phyloP scores from a whole-genome alignment of 1,140 invertebrate genomes.

The Pseudomyrmex cubaensis region DNA sequence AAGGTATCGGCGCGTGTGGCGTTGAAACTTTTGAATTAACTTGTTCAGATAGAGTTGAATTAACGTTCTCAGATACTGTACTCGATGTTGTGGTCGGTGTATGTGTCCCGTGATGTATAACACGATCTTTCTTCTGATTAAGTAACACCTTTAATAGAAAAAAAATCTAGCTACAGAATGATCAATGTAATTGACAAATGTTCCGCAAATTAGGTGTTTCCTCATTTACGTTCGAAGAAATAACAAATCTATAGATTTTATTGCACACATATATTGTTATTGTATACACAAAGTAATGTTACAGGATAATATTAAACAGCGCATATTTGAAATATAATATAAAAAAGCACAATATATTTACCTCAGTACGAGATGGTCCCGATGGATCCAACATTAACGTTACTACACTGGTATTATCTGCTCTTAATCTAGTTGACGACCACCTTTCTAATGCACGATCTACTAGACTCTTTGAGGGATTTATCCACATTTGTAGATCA shows the following conservation, averaged over 20 bases:
- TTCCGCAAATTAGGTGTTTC: not conserved
- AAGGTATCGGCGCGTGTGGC: constrained; percentile 4
- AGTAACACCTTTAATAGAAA: constrained; percentile 73
- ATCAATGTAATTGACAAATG: not conserved
- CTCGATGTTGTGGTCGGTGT: not conserved
- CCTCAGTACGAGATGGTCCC: constrained; percentile 90
- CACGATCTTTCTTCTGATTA: constrained; percentile 74
- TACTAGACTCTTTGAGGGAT: constrained; percentile 96
- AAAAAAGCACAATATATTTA: constrained; percentile 70
- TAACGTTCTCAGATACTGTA: constrained; percentile 10
- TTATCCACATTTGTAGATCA: constrained; percentile 89
- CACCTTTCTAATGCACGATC: constrained; percentile 94
- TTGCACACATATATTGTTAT: no score
- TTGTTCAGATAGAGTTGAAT: not conserved
- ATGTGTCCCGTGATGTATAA: constrained; percentile 52
- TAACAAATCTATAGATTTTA: no score
- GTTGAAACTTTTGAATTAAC: not conserved
- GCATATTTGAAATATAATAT: not conserved
- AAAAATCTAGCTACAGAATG: constrained; percentile 4
- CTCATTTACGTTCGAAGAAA: no score
- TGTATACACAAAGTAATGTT: no score
- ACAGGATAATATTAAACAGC: not conserved
- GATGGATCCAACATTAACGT: constrained; percentile 97
- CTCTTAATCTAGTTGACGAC: constrained; percentile 92
- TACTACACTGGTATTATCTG: constrained; percentile 98